Evolutionary conservation across 2,888 invertebrate species (phyloP).

Genomic region (Epinotia nisella): DNA sequence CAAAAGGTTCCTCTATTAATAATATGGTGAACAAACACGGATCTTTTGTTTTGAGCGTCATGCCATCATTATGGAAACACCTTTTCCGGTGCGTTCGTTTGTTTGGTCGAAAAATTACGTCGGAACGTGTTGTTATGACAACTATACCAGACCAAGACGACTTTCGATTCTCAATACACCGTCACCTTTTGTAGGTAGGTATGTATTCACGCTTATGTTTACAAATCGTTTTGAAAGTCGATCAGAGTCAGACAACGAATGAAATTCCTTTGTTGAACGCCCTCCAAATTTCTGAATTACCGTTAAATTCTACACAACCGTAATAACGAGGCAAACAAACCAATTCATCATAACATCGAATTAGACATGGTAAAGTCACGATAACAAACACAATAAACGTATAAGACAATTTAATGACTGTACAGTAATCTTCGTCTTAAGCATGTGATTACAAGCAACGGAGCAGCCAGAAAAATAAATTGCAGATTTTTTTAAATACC

Average conservation of each 20-base stretch:
- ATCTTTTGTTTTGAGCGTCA: slow-evolving; percentile 34
- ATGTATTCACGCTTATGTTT: slow-evolving; percentile 26
- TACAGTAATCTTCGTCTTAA: slow-evolving; percentile 32
- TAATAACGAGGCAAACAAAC: slow-evolving; percentile 32
- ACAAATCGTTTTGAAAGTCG: slow-evolving; percentile 40
- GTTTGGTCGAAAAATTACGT: slow-evolving; percentile 42
- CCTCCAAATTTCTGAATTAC: slow-evolving; percentile 23
- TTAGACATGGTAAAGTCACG: slow-evolving; percentile 35
- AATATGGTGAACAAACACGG: slow-evolving; percentile 23
- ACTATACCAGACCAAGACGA: slow-evolving; percentile 39
- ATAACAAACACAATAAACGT: slow-evolving; percentile 34
- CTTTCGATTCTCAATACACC: slow-evolving; percentile 43
- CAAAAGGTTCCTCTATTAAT: slow-evolving; percentile 26
- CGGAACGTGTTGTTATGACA: slow-evolving; percentile 44
- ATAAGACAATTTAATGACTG: slow-evolving; percentile 39
- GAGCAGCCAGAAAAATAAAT: slow-evolving; percentile 44
- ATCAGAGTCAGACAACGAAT: slow-evolving; percentile 26
- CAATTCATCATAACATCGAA: slow-evolving; percentile 34
- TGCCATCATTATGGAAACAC: slow-evolving; percentile 35
- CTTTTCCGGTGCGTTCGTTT: slow-evolving; percentile 41
- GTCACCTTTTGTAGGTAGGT: slow-evolving; percentile 32
- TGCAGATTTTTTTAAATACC: slow-evolving; percentile 61
- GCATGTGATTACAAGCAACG: slow-evolving; percentile 38
- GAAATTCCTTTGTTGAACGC: slow-evolving; percentile 35
- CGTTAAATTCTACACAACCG: slow-evolving; percentile 34